Conservation (phyloP, 2,113 vertebrate genomes). For the Petromus typicus region DNA sequence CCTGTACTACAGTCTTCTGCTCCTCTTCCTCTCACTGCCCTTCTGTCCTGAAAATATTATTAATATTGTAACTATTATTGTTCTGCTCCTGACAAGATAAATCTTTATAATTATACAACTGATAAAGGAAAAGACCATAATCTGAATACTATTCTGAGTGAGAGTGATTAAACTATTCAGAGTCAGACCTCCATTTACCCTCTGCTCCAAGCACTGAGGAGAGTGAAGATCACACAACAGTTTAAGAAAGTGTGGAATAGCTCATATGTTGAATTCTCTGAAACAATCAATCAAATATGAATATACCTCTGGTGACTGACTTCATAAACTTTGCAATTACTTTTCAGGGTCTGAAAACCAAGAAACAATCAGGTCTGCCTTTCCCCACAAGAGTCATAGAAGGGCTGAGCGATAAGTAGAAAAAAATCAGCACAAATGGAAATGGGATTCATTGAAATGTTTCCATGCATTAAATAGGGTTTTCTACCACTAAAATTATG, state of each 20-base stretch:
- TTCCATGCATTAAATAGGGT: conserved; percentile 62
- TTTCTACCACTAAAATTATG: conserved; percentile 34
- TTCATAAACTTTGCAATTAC: conserved; percentile 65
- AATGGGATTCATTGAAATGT: conserved; percentile 57
- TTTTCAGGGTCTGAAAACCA: conserved; percentile 11
- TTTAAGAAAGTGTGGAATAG: neutral
- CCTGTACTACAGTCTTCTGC: neutral
- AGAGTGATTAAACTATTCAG: neutral
- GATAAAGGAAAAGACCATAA: neutral
- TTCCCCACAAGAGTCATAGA: conserved; percentile 44
- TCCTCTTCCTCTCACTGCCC: neutral
- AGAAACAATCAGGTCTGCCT: conserved; percentile 58
- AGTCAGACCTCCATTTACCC: neutral
- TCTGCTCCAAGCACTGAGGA: neutral
- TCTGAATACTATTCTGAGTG: neutral
- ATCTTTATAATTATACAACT: neutral
- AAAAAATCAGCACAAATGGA: conserved; percentile 45
- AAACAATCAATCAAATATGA: conserved; percentile 58
- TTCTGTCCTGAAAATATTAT: neutral
- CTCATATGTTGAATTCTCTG: neutral
- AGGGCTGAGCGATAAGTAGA: neutral
- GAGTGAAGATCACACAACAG: neutral
- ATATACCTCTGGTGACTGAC: conserved; percentile 36
- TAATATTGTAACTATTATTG: neutral
- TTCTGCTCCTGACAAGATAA: neutral